Evolutionary conservation across 2,888 invertebrate genomes (phyloP).

Genomic region (Eutolmus rufibarbis): DNA sequence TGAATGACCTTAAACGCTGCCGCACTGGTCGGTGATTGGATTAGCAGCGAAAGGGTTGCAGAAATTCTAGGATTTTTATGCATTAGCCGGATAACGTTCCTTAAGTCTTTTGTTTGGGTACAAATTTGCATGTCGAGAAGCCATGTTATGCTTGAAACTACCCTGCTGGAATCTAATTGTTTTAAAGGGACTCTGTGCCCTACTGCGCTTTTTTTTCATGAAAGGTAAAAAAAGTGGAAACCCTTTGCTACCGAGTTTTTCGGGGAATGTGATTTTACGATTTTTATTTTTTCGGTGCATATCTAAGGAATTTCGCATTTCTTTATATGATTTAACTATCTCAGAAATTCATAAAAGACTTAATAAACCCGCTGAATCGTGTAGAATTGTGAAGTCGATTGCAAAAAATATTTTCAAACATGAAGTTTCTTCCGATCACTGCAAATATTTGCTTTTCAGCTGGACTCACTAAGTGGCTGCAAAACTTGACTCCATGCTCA

Average conservation of each 20-base stretch:
- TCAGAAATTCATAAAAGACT: too few species aligned
- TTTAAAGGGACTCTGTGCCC: not conserved
- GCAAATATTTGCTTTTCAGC: too few species aligned
- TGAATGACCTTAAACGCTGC: not conserved
- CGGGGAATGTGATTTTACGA: not conserved
- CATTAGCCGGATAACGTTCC: conserved; percentile 37
- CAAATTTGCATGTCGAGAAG: conserved; percentile 37
- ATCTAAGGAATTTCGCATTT: too few species aligned
- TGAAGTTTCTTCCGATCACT: too few species aligned
- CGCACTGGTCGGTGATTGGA: conserved; percentile 17
- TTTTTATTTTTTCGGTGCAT: not conserved
- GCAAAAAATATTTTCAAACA: too few species aligned
- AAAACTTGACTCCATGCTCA: too few species aligned
- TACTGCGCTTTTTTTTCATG: not conserved
- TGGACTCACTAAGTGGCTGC: too few species aligned
- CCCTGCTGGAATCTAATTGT: not conserved
- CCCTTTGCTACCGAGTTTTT: not conserved
- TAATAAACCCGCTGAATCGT: too few species aligned
- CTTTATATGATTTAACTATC: too few species aligned
- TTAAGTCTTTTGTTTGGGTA: conserved; percentile 21
- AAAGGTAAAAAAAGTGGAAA: not conserved
- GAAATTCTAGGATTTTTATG: conserved; percentile 39
- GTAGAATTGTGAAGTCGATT: too few species aligned
- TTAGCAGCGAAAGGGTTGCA: conserved; percentile 24
- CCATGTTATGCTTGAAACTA: not conserved